Evolutionary conservation across 1,140 invertebrate genomes (phyloP), one percentile per base, ranked within the genome.

Genomic region (Diabrotica undecimpunctata): DNA sequence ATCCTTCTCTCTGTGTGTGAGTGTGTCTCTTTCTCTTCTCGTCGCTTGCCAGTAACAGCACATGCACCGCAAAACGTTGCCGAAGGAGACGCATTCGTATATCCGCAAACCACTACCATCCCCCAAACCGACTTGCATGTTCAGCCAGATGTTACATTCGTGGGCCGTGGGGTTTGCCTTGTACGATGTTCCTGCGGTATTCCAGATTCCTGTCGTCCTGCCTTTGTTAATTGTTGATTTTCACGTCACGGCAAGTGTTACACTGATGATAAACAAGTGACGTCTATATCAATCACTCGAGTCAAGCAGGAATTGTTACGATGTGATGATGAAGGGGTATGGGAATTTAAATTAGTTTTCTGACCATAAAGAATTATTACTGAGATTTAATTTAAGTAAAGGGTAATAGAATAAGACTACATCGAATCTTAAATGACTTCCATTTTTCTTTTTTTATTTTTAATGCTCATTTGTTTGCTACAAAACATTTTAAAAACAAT

Each of bases 251-350:
- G 41, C 41, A 46, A 46, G 41, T 46, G 41, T 46, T 46, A 46
- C 41, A 46, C 41, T 46, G 41, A 46, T 46, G 41, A 46, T 46
- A n/a, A 46, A 46, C 41, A 46, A 46, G 41, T n/a, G 41, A 46
- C 41, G n/a, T 46, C 41, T n/a, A 46, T 46, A 46, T 46, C 41
- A 46, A 46, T 46, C 41, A 46, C 8, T 10, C 41, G 41, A 10
- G 41, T 46, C 25, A 25, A 25, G 25, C 25, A 25, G 25, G 25
- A 25, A 25, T 25, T 25, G 25, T 25, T 25, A 25, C 4, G 25
- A 25, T 25, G 25, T 25, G 25, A 4, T 4, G 25, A 25, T 25
- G 25, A 25, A 25, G 25, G 25, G 25, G 25, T 25, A 25, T 25
- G 25, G 25, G 4, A 25, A 25, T 25, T 25, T 25, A 25, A 25